Evolutionary conservation across 2,888 invertebrate species (phyloP).

Genomic region (Cyclophora punctaria): DNA sequence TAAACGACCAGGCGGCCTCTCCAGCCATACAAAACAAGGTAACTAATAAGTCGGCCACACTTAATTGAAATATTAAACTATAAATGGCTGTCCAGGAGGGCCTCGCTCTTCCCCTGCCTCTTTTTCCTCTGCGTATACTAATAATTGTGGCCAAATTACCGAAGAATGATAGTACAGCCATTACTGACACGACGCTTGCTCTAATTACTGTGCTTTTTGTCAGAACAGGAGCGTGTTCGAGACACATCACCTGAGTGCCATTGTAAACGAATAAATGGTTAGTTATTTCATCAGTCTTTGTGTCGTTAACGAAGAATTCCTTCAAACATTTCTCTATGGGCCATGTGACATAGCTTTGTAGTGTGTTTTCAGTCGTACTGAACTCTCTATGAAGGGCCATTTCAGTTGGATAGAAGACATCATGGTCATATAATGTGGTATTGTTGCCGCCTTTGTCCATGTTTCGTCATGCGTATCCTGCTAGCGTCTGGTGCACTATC

Average conservation of each 20-base stretch:
- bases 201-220: constrained; percentile 78
- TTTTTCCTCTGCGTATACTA: constrained; percentile 80
- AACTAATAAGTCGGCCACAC: constrained; percentile 86
- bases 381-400: constrained; percentile 37
- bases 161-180: constrained; percentile 82
- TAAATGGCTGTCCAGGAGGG: constrained; percentile 83
- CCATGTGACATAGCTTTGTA: constrained; percentile 37
- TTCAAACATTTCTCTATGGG: constrained; percentile 52
- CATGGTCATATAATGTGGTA: constrained; percentile 61
- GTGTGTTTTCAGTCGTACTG: constrained; percentile 25
- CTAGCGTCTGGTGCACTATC: no score
- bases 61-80: constrained; percentile 86
- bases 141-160: constrained; percentile 86
- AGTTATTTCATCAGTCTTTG: constrained; percentile 33
- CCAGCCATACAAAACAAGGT: constrained; percentile 87
- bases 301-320: constrained; percentile 37
- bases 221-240: constrained; percentile 81
- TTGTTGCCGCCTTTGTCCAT: constrained; percentile 64
- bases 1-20: constrained; percentile 87
- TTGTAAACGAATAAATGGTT: constrained; percentile 42
- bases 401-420: constrained; percentile 34
- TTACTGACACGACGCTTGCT: constrained; percentile 78
- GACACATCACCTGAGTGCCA: constrained; percentile 52
- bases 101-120: constrained; percentile 70
- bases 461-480: constrained; percentile 59